Percentiles rank a stretch among this genome's conserved stretches.
These are phyloP conservation scores for Sycon ciliatum DNA, from an alignment of 37 sponge, comb jelly and placozoan genomes.

Conservation along the genomic window DNA sequence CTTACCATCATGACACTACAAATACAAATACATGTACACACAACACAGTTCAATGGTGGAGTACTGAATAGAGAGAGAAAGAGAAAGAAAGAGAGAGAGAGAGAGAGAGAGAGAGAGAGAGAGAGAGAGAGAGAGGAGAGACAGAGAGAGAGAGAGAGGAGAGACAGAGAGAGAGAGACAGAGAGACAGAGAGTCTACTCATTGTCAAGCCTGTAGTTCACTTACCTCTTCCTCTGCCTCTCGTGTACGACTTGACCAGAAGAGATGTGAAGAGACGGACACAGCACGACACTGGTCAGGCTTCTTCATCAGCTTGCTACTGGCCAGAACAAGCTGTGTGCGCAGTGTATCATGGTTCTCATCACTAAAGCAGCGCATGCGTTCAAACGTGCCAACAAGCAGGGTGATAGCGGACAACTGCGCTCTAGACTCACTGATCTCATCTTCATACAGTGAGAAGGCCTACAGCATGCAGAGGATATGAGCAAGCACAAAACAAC, in stretches of 20 bases:
- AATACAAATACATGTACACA: background rate
- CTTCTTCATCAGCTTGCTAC: conserved; percentile 89
- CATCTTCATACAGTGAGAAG: conserved; percentile 87
- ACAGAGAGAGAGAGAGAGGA: too few species aligned
- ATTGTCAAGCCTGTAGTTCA: too few species aligned
- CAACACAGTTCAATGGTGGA: background rate
- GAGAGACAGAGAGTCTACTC: too few species aligned
- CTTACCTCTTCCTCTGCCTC: conserved; percentile 31
- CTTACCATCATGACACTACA: conserved; percentile 66
- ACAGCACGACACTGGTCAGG: conserved; percentile 95
- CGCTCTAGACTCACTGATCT: conserved; percentile 81
- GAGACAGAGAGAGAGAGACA: too few species aligned
- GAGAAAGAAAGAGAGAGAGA: background rate
- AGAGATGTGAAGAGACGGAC: conserved; percentile 80
- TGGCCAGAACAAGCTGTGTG: conserved; percentile 76
- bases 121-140: background rate
- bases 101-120: conserved; percentile 11
- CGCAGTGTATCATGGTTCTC: conserved; percentile 97
- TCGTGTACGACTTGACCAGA: conserved; percentile 74
- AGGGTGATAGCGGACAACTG: conserved; percentile 77
- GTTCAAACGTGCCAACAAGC: conserved; percentile 84
- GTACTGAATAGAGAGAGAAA: background rate
- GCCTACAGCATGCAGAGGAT: conserved; percentile 41
- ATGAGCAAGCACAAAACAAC: background rate
- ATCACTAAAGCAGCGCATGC: conserved; percentile 75